Evolutionary conservation across 2,797 vertebrate species (phyloP).

Genomic region (Gobionotothen gibberifrons): DNA sequence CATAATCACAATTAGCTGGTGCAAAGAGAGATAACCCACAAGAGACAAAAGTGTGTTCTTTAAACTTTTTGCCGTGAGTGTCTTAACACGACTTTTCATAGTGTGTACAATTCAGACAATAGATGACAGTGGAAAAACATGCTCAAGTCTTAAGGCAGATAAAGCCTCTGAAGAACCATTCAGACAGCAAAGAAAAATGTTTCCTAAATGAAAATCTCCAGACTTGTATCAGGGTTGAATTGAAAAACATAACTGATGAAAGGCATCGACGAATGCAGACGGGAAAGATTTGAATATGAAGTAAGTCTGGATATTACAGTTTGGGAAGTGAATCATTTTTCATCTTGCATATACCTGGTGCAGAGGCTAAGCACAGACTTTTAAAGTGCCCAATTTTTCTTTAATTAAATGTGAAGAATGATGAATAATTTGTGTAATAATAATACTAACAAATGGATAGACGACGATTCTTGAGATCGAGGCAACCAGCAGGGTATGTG

Average conservation of each 20-base stretch:
- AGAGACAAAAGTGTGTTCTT: neutral
- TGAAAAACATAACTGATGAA: conserved; percentile 33
- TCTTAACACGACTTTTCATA: neutral
- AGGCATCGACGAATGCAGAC: conserved; percentile 40
- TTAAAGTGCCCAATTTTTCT: neutral
- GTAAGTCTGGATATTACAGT: conserved; percentile 41
- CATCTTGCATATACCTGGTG: conserved; percentile 24
- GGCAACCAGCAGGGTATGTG: neutral
- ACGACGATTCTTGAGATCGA: neutral
- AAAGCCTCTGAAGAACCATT: neutral
- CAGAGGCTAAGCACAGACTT: neutral
- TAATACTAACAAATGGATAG: neutral
- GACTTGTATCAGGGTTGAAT: conserved; percentile 25
- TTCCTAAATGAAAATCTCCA: conserved; percentile 23
- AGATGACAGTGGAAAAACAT: neutral
- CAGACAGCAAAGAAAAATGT: conserved; percentile 8
- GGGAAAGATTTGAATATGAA: conserved; percentile 49
- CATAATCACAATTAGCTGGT: conserved; percentile 41
- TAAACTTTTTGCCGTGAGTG: neutral
- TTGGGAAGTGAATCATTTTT: conserved; percentile 25
- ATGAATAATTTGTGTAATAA: neutral
- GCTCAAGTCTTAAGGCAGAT: neutral
- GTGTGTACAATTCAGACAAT: neutral
- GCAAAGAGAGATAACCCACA: conserved; percentile 34
- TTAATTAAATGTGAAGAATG: neutral